Percentiles rank a stretch among this genome's conserved stretches.
Conservation (phyloP, 2,797 vertebrate species). For the Pseudochromis fuscus region DNA sequence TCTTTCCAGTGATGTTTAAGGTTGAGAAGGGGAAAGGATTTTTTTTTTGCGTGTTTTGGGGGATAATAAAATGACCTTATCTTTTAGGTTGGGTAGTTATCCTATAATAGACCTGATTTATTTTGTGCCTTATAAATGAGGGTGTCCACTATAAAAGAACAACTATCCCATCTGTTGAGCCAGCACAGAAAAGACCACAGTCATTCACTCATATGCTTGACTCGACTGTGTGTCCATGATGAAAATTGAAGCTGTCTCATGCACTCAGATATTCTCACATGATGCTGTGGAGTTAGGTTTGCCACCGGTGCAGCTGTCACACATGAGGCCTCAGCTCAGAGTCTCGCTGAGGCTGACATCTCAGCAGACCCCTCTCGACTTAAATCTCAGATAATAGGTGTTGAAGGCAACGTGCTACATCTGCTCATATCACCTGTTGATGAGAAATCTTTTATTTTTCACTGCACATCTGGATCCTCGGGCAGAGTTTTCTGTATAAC, state of each 20-base stretch:
- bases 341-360: constrained; percentile 12
- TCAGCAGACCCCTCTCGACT: neutral
- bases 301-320: constrained; percentile 17
- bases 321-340: constrained; percentile 3
- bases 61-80: neutral
- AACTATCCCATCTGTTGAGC: neutral
- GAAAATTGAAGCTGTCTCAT: constrained; percentile 27
- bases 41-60: neutral
- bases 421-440: constrained; percentile 11
- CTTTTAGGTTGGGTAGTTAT: neutral
- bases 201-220: constrained; percentile 35
- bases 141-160: neutral
- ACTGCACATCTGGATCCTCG: neutral
- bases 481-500: neutral
- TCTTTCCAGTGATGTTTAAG: constrained; percentile 25
- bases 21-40: neutral
- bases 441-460: neutral
- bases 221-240: constrained; percentile 24
- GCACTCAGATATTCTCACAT: constrained; percentile 8
- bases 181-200: constrained; percentile 6
- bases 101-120: neutral
- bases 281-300: neutral
- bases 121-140: constrained; percentile 1
- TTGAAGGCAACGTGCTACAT: neutral
- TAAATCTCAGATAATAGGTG: neutral